phyloP scores from a whole-genome alignment of 1,140 invertebrate species.

The Triops cancriformis region DNA sequence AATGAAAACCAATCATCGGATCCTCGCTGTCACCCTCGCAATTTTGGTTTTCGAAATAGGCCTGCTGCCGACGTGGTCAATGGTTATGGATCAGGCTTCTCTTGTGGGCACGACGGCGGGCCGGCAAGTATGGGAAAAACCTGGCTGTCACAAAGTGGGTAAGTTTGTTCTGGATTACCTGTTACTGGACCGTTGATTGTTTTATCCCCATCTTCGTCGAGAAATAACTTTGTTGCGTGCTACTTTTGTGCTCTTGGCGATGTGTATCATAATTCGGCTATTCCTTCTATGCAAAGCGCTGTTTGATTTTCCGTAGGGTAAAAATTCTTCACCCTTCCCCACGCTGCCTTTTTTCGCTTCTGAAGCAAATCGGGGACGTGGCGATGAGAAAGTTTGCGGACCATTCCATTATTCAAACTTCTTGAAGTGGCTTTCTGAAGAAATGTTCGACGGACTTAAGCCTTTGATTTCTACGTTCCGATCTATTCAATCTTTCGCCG shows the following conservation, averaged over 20 bases:
- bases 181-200: not conserved
- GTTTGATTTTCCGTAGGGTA: not conserved
- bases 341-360: not conserved
- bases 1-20: not conserved
- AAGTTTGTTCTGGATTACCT: constrained; percentile 33
- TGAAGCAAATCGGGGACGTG: not conserved
- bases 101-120: not conserved
- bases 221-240: not conserved
- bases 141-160: constrained; percentile 55
- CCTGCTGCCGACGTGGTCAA: not conserved
- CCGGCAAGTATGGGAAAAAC: constrained; percentile 44
- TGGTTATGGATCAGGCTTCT: not conserved
- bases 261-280: not conserved
- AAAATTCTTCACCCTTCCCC: not conserved
- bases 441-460: not conserved
- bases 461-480: not conserved
- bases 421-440: not conserved
- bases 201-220: not conserved
- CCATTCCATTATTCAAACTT: not conserved
- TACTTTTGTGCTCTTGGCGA: not conserved
- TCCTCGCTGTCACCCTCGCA: not conserved
- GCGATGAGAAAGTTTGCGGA: not conserved
- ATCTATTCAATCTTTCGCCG: constrained; percentile 4
- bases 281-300: not conserved
- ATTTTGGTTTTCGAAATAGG: not conserved